Percentiles rank a stretch among this genome's conserved stretches.
phyloP scores from a whole-genome alignment of 2,888 invertebrate species.

The Cotesia congregata region DNA sequence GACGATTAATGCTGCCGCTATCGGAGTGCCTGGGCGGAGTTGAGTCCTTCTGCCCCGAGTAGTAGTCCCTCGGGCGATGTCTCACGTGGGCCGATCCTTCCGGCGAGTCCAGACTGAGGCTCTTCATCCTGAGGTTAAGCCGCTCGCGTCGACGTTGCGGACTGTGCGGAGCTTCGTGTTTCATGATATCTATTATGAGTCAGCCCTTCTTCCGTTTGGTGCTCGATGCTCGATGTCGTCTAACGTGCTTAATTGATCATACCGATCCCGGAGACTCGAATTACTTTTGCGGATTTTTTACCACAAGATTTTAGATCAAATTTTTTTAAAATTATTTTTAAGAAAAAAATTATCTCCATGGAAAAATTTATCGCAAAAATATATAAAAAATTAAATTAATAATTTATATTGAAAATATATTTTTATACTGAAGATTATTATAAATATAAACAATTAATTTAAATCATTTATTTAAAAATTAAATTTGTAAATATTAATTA shows the following conservation, averaged over 20 bases:
- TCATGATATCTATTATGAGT: constrained; percentile 58
- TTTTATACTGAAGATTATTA: too few relatives aligned
- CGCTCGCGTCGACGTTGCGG: constrained; percentile 88
- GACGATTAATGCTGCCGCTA: constrained; percentile 67
- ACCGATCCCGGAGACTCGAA: constrained; percentile 41
- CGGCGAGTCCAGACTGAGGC: constrained; percentile 95
- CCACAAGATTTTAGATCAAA: constrained; percentile 16
- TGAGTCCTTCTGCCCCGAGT: constrained; percentile 60
- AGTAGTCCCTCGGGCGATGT: constrained; percentile 76
- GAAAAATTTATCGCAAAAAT: too few relatives aligned
- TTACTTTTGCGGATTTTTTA: constrained; percentile 24
- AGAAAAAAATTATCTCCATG: background rate
- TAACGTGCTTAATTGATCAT: constrained; percentile 47
- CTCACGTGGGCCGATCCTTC: constrained; percentile 90
- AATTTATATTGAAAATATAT: too few relatives aligned
- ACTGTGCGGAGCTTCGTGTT: constrained; percentile 89
- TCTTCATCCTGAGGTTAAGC: constrained; percentile 97
- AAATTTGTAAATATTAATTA: too few relatives aligned
- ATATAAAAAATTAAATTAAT: too few relatives aligned
- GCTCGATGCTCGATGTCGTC: constrained; percentile 54
- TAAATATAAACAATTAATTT: too few relatives aligned
- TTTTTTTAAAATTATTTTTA: constrained; percentile 22
- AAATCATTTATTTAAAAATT: too few relatives aligned
- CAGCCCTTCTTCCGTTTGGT: constrained; percentile 55
- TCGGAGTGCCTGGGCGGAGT: constrained; percentile 67